Conservation (phyloP, 2,888 invertebrate species). For the Lasioglossum vierecki region DNA sequence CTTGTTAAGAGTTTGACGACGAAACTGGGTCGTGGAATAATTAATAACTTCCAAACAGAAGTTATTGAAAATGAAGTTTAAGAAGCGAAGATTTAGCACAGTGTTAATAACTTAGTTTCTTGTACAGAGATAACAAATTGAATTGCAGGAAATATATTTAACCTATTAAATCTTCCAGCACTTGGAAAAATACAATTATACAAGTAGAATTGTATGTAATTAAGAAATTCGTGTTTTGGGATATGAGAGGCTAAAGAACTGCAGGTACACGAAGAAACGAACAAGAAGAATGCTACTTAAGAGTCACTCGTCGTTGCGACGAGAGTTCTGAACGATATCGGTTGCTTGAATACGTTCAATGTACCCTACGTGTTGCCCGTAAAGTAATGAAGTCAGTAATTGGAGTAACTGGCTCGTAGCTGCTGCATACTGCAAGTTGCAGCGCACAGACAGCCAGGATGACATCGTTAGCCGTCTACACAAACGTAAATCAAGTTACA, state of each 20-base stretch:
- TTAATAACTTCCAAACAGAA: not conserved
- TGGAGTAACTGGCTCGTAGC: slow-evolving; percentile 56
- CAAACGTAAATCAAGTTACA: slow-evolving; percentile 8
- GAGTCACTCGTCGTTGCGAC: slow-evolving; percentile 18
- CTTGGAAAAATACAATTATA: not conserved
- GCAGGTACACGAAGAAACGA: not conserved
- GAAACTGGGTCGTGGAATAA: slow-evolving; percentile 1
- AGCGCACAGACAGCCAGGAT: slow-evolving; percentile 1
- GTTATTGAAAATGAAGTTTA: not conserved
- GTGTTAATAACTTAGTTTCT: not conserved
- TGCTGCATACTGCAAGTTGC: slow-evolving; percentile 32
- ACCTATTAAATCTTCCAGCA: not conserved
- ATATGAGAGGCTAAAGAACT: not conserved
- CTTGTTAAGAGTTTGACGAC: not conserved
- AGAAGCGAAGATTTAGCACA: not conserved
- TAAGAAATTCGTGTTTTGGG: not conserved
- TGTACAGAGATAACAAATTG: not conserved
- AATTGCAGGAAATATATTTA: not conserved
- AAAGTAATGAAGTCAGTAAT: slow-evolving; percentile 68
- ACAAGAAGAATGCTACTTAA: slow-evolving; percentile 26
- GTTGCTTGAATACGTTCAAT: slow-evolving; percentile 64
- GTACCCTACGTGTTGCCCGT: slow-evolving; percentile 47
- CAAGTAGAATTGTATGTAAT: not conserved
- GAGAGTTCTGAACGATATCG: slow-evolving; percentile 32
- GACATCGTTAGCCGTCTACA: not conserved